Base-by-base conservation (phyloP, 2,113 vertebrate species). In the Apteryx owenii region DNA sequence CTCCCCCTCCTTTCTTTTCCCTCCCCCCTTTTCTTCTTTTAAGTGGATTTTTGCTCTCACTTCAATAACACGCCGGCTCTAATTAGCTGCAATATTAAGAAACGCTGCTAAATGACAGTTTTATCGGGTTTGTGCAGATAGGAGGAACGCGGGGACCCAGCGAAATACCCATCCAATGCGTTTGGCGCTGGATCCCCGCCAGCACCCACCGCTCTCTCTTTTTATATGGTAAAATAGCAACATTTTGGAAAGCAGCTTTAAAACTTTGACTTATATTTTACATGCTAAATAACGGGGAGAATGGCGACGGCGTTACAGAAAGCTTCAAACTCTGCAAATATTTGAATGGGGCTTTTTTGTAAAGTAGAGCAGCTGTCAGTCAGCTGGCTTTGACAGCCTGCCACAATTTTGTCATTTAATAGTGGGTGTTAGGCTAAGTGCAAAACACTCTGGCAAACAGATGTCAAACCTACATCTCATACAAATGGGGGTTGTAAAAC, bases 341-440 rank as follows among this genome's bases (percentile, higher is more conserved):
- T 98, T 98, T 98, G 98, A 98, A 97, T 97, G 97, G 97, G 87
- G 93, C 96, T 97, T 95, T 98, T 98, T 96, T 98, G 98, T 97
- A 91, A 97, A 97, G 97, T 78, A 83, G 96, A 98, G 98, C 99
- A 99, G 98, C 98, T 99, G 99, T 98, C 98, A 98, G 97, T 98
- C 99, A 99, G 98, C 98, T 98, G 98, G 97, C 97, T 98, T 97
- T 99, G 99, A 99, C 99, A 99, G 98, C 97, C 98, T 98, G 98
- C 98, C 98, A 98, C 98, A 88, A 97, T 98, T 98, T 94, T 98
- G 98, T 98, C 98, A 98, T 98, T 98, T 98, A 97, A 98, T 98
- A 97, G 98, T 97, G 97, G 97, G 97, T 98, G 98, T 98, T 97
- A 98, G 98, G 98, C 98, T 98, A 97, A 98, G 98, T 98, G 97